phyloP scores from a whole-genome alignment of 2,888 invertebrate genomes.

The Achlya flavicornis region DNA sequence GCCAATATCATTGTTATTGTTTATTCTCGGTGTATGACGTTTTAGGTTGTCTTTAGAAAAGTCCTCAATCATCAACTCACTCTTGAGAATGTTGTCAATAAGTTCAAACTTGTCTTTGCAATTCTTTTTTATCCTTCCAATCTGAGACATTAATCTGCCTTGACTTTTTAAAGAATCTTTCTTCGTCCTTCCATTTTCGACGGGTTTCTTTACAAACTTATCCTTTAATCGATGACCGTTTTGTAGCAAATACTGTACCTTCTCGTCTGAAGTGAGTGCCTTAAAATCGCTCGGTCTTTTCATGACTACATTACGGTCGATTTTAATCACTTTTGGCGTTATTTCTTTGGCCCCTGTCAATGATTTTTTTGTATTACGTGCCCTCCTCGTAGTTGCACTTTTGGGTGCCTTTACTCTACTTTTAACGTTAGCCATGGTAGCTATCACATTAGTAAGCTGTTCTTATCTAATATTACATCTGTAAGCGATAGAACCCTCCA shows the following conservation, averaged over 20 bases:
- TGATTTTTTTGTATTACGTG: conserved; percentile 57
- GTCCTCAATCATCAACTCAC: conserved; percentile 64
- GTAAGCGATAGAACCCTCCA: conserved; percentile 71
- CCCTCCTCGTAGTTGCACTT: conserved; percentile 52
- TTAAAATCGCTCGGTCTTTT: conserved; percentile 41
- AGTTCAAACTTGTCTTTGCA: conserved; percentile 51
- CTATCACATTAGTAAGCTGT: conserved; percentile 65
- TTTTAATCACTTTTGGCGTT: conserved; percentile 35
- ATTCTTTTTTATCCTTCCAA: conserved; percentile 49
- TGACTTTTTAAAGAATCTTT: conserved; percentile 18
- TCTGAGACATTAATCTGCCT: conserved; percentile 43
- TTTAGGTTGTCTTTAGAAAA: conserved; percentile 23
- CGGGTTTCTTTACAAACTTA: conserved; percentile 27
- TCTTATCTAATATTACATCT: conserved; percentile 40
- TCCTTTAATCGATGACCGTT: conserved; percentile 50
- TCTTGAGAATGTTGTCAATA: conserved; percentile 64
- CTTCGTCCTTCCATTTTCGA: conserved; percentile 18
- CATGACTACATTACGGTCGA: conserved; percentile 34
- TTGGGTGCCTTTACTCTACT: conserved; percentile 65
- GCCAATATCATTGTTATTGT: conserved; percentile 76
- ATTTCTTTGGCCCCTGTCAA: conserved; percentile 52
- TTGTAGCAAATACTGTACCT: conserved; percentile 46
- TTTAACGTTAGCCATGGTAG: conserved; percentile 75
- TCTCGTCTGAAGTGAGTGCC: conserved; percentile 45
- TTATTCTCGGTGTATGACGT: conserved; percentile 30